Base-by-base conservation (phyloP, 1,140 invertebrate genomes). In the Drosophila fuyamai region DNA sequence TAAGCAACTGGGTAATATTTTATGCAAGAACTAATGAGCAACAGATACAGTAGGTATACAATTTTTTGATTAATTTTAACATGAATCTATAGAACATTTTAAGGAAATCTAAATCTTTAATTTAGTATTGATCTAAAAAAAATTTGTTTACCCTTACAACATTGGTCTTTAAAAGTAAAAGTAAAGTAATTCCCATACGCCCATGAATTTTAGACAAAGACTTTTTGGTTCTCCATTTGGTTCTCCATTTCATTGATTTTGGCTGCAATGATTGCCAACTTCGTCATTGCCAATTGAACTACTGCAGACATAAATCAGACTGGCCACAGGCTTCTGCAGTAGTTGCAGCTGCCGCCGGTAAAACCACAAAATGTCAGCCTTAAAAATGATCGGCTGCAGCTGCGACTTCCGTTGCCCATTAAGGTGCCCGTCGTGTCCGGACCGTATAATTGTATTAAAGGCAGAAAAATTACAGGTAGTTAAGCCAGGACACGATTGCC, bases 251-350 rank as follows among this genome's bases (percentile, higher is more conserved):
- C 43, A 80, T 75, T 80, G 63, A 73, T 71, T 71, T 71, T 27
- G 43, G 44, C 65, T 29, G 47, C 47, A 66, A 68, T 66, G 61
- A 66, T 66, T 79, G 78, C 57, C 79, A 77, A 48, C 56, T 73
- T 79, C 66, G 63, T 60, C 72, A 53, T 66, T 50, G 61, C 73
- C 82, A 81, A 78, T 81, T 75, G 68, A 58, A 60, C 65, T 81
- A 67, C 82, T 78, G 78, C 82, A 79, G 74, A 81, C 78, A 85
- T 85, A 85, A 85, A 85, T 85, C 82, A 85, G 79, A 67, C 12
- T 13, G 53, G 44, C 65, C 44, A 53, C 50, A 51, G 40, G 47
- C 23, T 47, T 38, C 41, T 61, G 71, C 58, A 46, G 36, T 44
- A 63, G 36, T 23, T 78, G 75, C 60, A 58, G 41, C 67, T 53